Percentiles rank a stretch among this genome's conserved stretches.
Conservation (phyloP, 1,140 invertebrate species). For the Drosophila simulans region DNA sequence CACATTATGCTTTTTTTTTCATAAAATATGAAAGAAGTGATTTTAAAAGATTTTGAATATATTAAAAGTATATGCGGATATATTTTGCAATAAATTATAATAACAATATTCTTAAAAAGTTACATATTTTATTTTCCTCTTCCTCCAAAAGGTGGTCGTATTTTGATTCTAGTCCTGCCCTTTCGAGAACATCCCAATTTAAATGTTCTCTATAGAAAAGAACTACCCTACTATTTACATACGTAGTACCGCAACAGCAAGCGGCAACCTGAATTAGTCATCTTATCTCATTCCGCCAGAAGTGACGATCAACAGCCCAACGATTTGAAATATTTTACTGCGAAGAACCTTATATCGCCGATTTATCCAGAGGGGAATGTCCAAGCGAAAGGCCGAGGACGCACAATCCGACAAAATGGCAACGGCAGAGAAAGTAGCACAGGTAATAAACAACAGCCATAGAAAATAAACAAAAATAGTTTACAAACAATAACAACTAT, state of each 20-base stretch:
- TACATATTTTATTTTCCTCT: no score
- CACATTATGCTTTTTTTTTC: no score
- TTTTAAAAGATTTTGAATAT: no score
- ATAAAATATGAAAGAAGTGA: no score
- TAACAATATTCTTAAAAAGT: no score
- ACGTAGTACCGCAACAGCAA: neutral
- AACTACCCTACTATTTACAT: neutral
- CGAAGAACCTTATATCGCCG: neutral
- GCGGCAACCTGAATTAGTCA: constrained; percentile 11
- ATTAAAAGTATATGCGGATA: no score
- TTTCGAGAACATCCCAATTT: neutral
- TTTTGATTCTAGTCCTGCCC: no score
- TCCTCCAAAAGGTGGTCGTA: no score
- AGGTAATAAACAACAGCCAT: constrained; percentile 19
- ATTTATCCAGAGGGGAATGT: constrained; percentile 23
- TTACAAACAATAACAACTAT: no score
- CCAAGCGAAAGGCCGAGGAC: constrained; percentile 57
- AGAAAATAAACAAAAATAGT: neutral
- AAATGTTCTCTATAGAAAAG: neutral
- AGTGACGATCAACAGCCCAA: neutral
- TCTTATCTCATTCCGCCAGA: neutral
- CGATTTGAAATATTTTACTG: neutral
- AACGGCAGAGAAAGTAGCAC: constrained; percentile 23
- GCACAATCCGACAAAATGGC: constrained; percentile 37
- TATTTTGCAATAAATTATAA: no score